phyloP scores from a whole-genome alignment of 1,140 invertebrate species.

The Cherax destructor region DNA sequence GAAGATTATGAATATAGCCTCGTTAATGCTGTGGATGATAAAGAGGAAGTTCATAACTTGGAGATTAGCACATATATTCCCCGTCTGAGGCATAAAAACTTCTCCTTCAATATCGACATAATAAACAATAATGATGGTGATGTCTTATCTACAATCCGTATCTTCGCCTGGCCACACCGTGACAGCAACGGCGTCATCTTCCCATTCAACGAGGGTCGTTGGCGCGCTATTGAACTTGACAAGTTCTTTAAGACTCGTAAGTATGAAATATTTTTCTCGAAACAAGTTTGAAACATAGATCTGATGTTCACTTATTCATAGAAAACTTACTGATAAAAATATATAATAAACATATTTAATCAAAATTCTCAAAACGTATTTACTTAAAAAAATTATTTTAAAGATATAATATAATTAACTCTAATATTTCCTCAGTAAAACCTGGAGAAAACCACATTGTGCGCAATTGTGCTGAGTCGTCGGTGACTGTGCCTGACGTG shows the following conservation, averaged over 20 bases:
- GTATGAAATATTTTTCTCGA: too few relatives aligned
- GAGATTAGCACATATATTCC: background rate
- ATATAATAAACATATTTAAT: too few relatives aligned
- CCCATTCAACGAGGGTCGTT: too few relatives aligned
- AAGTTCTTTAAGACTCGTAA: background rate
- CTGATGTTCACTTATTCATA: too few relatives aligned
- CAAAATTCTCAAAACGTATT: too few relatives aligned
- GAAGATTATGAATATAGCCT: slow-evolving; percentile 56
- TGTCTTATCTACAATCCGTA: too few relatives aligned
- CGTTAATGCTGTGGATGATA: slow-evolving; percentile 46
- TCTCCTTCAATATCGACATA: background rate
- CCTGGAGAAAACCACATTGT: background rate
- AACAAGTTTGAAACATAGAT: too few relatives aligned
- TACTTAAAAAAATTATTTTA: too few relatives aligned
- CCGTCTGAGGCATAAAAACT: slow-evolving; percentile 42
- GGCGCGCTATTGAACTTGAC: background rate
- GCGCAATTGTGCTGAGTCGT: background rate
- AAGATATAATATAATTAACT: too few relatives aligned
- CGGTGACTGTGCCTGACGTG: slow-evolving; percentile 1
- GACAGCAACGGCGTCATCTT: background rate
- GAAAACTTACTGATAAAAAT: too few relatives aligned
- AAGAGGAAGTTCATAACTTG: background rate
- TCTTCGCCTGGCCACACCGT: background rate
- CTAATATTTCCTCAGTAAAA: background rate
- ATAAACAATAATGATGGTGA: too few relatives aligned